These are phyloP conservation scores for Eupristina koningsbergeri DNA, from an alignment of 1,140 invertebrate species.

Conservation along the genomic window DNA sequence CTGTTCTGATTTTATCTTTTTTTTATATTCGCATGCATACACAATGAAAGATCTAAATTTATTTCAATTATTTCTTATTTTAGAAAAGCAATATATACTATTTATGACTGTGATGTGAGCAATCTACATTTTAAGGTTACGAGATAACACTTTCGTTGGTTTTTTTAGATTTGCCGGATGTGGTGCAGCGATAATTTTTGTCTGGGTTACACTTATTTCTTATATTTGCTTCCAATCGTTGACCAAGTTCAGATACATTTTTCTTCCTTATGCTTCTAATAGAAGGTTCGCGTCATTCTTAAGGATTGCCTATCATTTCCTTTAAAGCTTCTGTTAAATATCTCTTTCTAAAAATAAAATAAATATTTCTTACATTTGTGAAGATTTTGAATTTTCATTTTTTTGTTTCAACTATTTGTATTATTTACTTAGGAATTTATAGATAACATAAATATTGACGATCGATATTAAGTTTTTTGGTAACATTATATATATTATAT, in stretches of 20 bases:
- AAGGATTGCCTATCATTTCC: constrained; percentile 54
- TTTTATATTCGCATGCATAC: too few species aligned
- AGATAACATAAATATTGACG: background rate
- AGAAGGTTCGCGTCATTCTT: background rate
- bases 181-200: constrained; percentile 38
- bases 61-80: background rate
- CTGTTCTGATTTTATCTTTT: too few species aligned
- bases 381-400: background rate
- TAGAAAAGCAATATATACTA: background rate
- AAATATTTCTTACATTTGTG: background rate
- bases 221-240: constrained; percentile 6
- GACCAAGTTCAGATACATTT: background rate
- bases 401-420: background rate
- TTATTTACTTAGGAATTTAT: too few species aligned
- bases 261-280: background rate
- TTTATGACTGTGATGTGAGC: constrained; percentile 9
- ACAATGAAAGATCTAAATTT: too few species aligned
- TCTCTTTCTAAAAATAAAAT: constrained; percentile 55
- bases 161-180: constrained; percentile 36
- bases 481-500: too few species aligned
- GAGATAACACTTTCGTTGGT: constrained; percentile 17
- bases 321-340: constrained; percentile 52
- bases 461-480: background rate
- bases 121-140: constrained; percentile 28
- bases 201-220: background rate